These are phyloP conservation scores for Chalcosyrphus nemorum DNA, from an alignment of 2,888 invertebrate genomes.

Conservation along the genomic window DNA sequence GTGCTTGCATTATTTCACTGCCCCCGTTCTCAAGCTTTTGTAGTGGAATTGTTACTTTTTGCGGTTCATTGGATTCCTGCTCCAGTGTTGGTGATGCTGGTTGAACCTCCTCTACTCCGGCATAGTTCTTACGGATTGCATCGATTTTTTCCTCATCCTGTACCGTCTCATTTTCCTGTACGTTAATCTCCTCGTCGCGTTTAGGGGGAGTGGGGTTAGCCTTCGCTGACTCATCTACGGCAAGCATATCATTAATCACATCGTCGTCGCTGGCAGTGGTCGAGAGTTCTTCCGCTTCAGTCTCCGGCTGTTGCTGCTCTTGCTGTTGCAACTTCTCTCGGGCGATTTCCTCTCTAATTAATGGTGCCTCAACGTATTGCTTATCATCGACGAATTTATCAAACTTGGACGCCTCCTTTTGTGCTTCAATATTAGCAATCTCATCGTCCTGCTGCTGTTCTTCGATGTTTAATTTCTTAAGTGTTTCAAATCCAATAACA, in stretches of 20 bases:
- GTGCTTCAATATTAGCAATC: slow-evolving; percentile 72
- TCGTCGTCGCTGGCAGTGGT: slow-evolving; percentile 74
- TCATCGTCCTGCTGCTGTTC: slow-evolving; percentile 68
- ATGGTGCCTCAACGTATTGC: slow-evolving; percentile 81
- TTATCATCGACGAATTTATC: slow-evolving; percentile 81
- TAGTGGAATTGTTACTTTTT: slow-evolving; percentile 83
- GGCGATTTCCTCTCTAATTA: slow-evolving; percentile 78
- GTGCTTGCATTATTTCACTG: slow-evolving; percentile 85
- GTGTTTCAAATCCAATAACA: slow-evolving; percentile 80
- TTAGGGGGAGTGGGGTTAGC: slow-evolving; percentile 76
- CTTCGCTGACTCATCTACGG: slow-evolving; percentile 75
- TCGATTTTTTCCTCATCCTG: slow-evolving; percentile 84
- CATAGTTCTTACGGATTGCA: slow-evolving; percentile 83
- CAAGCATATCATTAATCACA: slow-evolving; percentile 69
- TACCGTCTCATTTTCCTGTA: slow-evolving; percentile 81
- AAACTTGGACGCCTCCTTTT: slow-evolving; percentile 80
- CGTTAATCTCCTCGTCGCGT: slow-evolving; percentile 76
- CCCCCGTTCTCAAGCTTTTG: slow-evolving; percentile 83
- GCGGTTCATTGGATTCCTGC: slow-evolving; percentile 82
- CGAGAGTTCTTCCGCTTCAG: slow-evolving; percentile 58
- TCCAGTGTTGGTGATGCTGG: slow-evolving; percentile 78
- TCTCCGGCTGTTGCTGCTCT: slow-evolving; percentile 74
- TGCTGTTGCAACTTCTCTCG: slow-evolving; percentile 79
- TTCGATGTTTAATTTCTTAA: slow-evolving; percentile 79
- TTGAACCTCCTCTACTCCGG: slow-evolving; percentile 80